These are phyloP conservation scores for Oithona nana DNA, from an alignment of 2,888 invertebrate genomes.

Conservation along the genomic window DNA sequence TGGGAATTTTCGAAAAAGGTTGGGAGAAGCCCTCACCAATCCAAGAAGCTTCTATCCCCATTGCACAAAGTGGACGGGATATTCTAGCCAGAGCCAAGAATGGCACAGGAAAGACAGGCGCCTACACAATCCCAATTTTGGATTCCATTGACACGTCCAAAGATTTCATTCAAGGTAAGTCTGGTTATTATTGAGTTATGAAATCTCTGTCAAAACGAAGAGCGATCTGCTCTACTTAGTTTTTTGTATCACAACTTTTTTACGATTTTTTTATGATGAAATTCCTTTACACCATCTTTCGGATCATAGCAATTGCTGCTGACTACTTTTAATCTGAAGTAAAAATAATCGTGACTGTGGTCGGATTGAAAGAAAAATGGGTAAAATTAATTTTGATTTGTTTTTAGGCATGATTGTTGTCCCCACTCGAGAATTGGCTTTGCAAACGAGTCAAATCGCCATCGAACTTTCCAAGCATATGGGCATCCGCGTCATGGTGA, in stretches of 20 bases:
- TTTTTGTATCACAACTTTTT: too few species aligned
- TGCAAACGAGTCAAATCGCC: conserved; percentile 98
- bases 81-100: conserved; percentile 97
- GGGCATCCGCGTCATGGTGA: conserved; percentile 95
- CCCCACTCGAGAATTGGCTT: conserved; percentile 92
- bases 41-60: conserved; percentile 97
- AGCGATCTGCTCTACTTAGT: too few species aligned
- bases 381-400: too few species aligned
- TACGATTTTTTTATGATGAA: too few species aligned
- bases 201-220: conserved; percentile 6
- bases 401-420: conserved; percentile 64
- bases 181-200: neutral
- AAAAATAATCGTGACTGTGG: too few species aligned
- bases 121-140: conserved; percentile 93
- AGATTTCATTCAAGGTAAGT: conserved; percentile 65
- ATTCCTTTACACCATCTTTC: too few species aligned
- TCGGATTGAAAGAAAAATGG: too few species aligned
- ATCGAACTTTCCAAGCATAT: conserved; percentile 95
- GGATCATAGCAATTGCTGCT: too few species aligned
- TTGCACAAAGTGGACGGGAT: conserved; percentile 92
- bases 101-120: conserved; percentile 98
- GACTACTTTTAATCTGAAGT: too few species aligned
- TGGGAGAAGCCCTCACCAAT: conserved; percentile 99
- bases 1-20: conserved; percentile 99
- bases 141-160: conserved; percentile 55